Conservation (phyloP, 1,140 invertebrate species). For the Colletes gigas region DNA sequence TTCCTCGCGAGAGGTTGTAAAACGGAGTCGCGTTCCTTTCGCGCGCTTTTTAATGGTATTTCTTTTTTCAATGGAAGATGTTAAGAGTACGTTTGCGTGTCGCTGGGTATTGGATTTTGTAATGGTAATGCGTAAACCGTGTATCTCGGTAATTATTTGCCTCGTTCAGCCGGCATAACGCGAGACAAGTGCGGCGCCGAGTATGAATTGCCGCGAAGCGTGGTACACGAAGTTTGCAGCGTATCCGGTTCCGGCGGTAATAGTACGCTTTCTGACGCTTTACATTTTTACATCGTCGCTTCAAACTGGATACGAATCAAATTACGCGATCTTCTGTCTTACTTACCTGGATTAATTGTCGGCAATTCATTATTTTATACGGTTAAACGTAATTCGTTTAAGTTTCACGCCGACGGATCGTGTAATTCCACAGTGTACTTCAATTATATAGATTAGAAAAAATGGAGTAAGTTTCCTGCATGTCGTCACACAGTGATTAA, state of each 20-base stretch:
- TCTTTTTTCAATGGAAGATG: too few relatives aligned
- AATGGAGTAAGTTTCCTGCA: too few relatives aligned
- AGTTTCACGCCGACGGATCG: not conserved
- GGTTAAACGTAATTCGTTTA: too few relatives aligned
- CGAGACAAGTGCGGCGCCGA: not conserved
- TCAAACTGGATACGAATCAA: not conserved
- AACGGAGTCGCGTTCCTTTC: too few relatives aligned
- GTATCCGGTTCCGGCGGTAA: slow-evolving; percentile 1
- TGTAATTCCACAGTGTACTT: too few relatives aligned
- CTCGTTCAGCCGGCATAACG: too few relatives aligned
- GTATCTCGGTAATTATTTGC: not conserved
- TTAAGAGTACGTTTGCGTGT: not conserved
- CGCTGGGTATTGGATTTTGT: not conserved
- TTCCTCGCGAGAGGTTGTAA: not conserved
- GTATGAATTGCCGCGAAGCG: not conserved
- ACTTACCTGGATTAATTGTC: not conserved
- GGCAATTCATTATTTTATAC: not conserved
- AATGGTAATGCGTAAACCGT: not conserved
- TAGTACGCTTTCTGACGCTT: too few relatives aligned
- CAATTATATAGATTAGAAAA: too few relatives aligned
- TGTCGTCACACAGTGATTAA: too few relatives aligned
- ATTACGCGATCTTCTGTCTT: not conserved
- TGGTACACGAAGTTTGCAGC: not conserved
- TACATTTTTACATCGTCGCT: not conserved
- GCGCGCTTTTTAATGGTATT: too few relatives aligned